These are phyloP conservation scores for Microctenopoma steveboyesi DNA, from an alignment of 2,797 vertebrate genomes.

Conservation along the genomic window DNA sequence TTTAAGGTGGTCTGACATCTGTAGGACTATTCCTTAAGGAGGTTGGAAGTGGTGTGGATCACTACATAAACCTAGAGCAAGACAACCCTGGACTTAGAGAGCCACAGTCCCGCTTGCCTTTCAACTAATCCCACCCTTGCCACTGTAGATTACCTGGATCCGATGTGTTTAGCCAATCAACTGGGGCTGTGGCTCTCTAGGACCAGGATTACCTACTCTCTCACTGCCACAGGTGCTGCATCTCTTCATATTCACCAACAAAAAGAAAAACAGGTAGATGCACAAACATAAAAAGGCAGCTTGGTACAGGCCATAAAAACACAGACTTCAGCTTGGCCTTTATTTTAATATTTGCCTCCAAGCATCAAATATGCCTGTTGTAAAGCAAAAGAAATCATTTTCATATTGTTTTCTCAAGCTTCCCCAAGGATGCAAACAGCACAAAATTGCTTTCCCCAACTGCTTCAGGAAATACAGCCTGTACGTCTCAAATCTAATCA, in stretches of 20 bases:
- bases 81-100: too few relatives aligned
- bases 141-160: too few relatives aligned
- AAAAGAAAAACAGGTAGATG: constrained; percentile 34
- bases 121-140: too few relatives aligned
- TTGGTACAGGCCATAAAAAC: constrained; percentile 51
- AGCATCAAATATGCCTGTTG: constrained; percentile 74
- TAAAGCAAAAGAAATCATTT: constrained; percentile 79
- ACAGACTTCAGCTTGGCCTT: constrained; percentile 63
- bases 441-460: constrained; percentile 77
- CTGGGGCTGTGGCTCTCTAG: too few relatives aligned
- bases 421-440: constrained; percentile 71
- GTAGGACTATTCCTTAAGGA: constrained; percentile 11
- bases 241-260: constrained; percentile 25
- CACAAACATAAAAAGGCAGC: constrained; percentile 28
- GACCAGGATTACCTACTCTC: neutral
- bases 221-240: constrained; percentile 1
- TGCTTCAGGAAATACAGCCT: constrained; percentile 70
- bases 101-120: too few relatives aligned
- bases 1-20: constrained; percentile 34
- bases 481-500: constrained; percentile 78
- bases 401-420: constrained; percentile 78
- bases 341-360: constrained; percentile 68
- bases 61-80: neutral
- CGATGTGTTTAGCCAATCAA: too few relatives aligned
- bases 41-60: constrained; percentile 13